Base-by-base conservation (phyloP, 2,797 vertebrate genomes). In the Alosa sapidissima region DNA sequence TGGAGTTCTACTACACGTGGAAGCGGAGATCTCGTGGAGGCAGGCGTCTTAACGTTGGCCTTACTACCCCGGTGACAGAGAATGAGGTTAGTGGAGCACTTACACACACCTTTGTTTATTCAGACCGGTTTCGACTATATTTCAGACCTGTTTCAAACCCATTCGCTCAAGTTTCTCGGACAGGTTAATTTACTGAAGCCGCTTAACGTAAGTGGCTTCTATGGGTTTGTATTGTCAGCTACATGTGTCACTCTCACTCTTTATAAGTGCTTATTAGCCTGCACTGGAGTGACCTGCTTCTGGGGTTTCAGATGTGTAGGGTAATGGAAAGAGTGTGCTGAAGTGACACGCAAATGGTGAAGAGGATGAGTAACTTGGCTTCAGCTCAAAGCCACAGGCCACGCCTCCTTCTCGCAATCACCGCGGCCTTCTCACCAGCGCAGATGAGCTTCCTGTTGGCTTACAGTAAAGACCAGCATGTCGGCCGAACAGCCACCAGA, bases 1-100 rank as follows among this genome's bases (percentile, higher is more conserved):
- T 97, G 60, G 96, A 97, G 86, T 97, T 96, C 92, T 97, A 97
- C 91, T 97, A 97, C 83, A 96, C 95, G 0, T 97, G 96, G 96
- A 97, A 97, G 87, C 96, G 96, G 87, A 95, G 96, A 24, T 90
- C 96, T 89, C 95, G 93, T 52, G 86, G 96, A 86, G 95, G 96
- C 62, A 93, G 93, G 86, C 96, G 94, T 78, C 95, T 96, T 49
- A 85, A 83, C 36, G 54, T 84, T 28, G 83, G 82, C n/a, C 55
- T 68, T 7, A 10, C 62, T 49, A 87, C 68, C 45, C 84, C 87
- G 48, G 49, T 75, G 82, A 84, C 84, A 62, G 87, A 83, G 5
- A 87, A 41, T 45, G 83, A 72, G 86, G 89, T 78, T 78, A 78
- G 10, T 89, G 51, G 81, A 24, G n/a, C 45, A 21, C 9, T 24